These are phyloP conservation scores for Atherinosoma microstoma DNA, from an alignment of 2,797 vertebrate species.

Conservation along the genomic window DNA sequence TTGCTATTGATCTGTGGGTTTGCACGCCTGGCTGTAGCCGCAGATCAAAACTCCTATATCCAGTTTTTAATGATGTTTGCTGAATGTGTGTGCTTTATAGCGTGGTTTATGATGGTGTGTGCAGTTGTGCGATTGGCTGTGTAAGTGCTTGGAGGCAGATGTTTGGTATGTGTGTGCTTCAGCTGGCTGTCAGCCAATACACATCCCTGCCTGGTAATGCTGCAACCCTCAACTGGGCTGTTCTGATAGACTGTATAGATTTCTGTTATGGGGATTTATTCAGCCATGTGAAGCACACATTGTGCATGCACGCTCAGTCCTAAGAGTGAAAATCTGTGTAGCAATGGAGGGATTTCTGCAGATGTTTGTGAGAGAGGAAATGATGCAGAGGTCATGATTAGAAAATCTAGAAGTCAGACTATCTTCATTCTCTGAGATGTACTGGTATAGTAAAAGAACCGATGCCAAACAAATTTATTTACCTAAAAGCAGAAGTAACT, in stretches of 20 bases:
- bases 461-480: not conserved
- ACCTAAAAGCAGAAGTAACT: conserved; percentile 72
- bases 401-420: conserved; percentile 1
- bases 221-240: conserved; percentile 28
- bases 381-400: not conserved
- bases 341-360: not conserved
- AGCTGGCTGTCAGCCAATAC: conserved; percentile 35
- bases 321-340: not conserved
- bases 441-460: not conserved
- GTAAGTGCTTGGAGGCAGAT: conserved; percentile 13
- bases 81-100: conserved; percentile 8
- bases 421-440: not conserved
- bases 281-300: conserved; percentile 3
- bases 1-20: conserved; percentile 45
- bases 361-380: not conserved
- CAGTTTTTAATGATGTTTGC: conserved; percentile 37
- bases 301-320: not conserved
- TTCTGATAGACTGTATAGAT: conserved; percentile 13
- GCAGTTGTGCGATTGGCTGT: conserved; percentile 21
- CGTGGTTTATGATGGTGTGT: conserved; percentile 5
- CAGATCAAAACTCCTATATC: conserved; percentile 41
- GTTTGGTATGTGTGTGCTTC: conserved; percentile 41
- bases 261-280: not conserved
- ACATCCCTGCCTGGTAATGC: conserved; percentile 53
- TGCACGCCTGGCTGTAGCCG: conserved; percentile 14